Conservation (phyloP, 1,140 invertebrate genomes). For the Apocrypta bakeri region DNA sequence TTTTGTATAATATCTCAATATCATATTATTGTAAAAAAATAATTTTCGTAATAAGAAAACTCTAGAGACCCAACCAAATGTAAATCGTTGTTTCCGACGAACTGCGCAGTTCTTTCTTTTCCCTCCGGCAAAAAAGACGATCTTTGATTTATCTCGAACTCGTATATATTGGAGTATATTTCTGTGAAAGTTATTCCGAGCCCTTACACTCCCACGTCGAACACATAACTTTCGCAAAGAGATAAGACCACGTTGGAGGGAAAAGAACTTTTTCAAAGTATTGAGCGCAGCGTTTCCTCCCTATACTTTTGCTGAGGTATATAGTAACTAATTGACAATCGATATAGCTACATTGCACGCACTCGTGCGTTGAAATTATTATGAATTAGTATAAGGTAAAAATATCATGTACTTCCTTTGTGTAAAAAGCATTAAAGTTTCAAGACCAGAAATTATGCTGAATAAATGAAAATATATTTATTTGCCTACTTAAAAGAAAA, state of each 20-base stretch:
- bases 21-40: too few relatives aligned
- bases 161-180: not conserved
- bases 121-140: not conserved
- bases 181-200: not conserved
- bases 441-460: too few relatives aligned
- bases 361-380: too few relatives aligned
- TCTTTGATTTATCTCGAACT: not conserved
- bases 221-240: not conserved
- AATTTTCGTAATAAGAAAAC: too few relatives aligned
- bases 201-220: not conserved
- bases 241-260: not conserved
- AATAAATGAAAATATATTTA: too few relatives aligned
- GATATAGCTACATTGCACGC: not conserved
- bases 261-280: slow-evolving; percentile 35
- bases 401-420: too few relatives aligned
- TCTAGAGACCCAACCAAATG: not conserved
- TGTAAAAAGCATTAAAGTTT: too few relatives aligned
- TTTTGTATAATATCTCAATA: too few relatives aligned
- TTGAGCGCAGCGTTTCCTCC: not conserved
- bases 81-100: not conserved
- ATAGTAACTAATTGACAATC: slow-evolving; percentile 40
- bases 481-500: too few relatives aligned
- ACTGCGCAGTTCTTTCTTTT: not conserved
- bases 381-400: too few relatives aligned
- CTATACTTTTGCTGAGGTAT: not conserved